A percentile compares a stretch with the other conserved stretches of the same genome.
phyloP scores from a whole-genome alignment of 2,113 vertebrate species.

The Patagioenas fasciata region DNA sequence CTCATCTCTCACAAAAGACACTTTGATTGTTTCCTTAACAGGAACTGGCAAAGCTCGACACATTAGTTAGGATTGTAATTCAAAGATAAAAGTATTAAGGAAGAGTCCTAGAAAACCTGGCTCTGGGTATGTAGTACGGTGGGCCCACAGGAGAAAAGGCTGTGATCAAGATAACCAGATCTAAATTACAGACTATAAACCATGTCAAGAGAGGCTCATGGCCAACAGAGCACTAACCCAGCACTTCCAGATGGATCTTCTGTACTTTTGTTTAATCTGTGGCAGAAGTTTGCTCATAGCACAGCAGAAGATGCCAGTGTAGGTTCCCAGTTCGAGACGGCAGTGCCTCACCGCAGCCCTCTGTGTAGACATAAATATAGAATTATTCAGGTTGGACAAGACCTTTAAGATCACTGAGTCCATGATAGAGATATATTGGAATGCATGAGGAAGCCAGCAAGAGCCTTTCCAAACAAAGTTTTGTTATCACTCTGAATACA shows the following conservation, averaged over 20 bases:
- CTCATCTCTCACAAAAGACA: background rate
- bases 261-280: background rate
- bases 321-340: background rate
- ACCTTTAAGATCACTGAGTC: background rate
- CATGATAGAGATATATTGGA: background rate
- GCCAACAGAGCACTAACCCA: background rate
- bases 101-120: background rate
- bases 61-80: background rate
- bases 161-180: background rate
- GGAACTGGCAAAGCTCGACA: background rate
- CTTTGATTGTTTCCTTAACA: background rate
- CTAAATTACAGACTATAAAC: background rate
- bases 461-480: background rate
- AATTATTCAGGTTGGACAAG: background rate
- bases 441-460: background rate
- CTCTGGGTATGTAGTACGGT: background rate
- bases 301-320: background rate
- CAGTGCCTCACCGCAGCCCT: background rate
- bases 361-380: accelerated
- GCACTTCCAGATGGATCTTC: background rate
- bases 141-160: background rate
- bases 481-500: background rate
- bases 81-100: background rate
- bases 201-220: background rate
- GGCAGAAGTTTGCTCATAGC: background rate